Base-by-base conservation (phyloP, 2,888 invertebrate genomes). In the Gastracanthus pulcherrimus region DNA sequence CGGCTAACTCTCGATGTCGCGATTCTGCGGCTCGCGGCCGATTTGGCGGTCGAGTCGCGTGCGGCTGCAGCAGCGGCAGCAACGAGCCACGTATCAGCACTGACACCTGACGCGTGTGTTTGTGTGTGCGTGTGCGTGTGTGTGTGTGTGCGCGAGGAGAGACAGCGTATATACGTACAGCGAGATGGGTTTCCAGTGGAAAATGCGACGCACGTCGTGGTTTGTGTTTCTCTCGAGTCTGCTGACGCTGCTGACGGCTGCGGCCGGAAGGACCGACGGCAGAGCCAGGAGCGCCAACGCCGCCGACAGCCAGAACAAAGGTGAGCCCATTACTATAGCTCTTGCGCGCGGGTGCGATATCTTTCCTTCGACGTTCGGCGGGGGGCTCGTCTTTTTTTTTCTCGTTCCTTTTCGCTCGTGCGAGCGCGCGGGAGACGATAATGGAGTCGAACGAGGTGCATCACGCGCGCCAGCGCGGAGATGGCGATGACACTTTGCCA, bases 241-340 rank as follows among this genome's bases (percentile, higher is more conserved):
- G 87, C 88, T 90, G 89, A 87, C 84, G 85, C 85, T 85, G 87
- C 87, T 84, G 86, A 86, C 85, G 84, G 84, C 85, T 85, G 83
- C 9, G 45, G 64, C 31, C 11, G 55, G 69, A 51, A 69, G 60
- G 34, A 48, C n/a, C 36, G 48, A 16, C 7, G 34, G 51, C 13
- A n/a, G n/a, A n/a, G n/a, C n/a, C 9, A 13, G 58, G 1, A 86
- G 85, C 76, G 89, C 88, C 84, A 88, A 87, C 83, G 82, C 86
- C 77, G 78, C 85, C 67, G 90, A 90, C 86, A 88, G 87, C 84
- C 86, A 87, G 85, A 90, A 87, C 88, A 91, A 90, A 89, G 90
- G 91, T 91, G 87, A 89, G 86, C 77, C n/a, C 82, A 85, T 84
- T 86, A 85, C 84, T 84, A 82, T n/a, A n/a, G n/a, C n/a, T n/a